Percentiles rank a stretch among this genome's conserved stretches.
phyloP scores from a whole-genome alignment of 2,888 invertebrate species.

The Atethmia centrago region DNA sequence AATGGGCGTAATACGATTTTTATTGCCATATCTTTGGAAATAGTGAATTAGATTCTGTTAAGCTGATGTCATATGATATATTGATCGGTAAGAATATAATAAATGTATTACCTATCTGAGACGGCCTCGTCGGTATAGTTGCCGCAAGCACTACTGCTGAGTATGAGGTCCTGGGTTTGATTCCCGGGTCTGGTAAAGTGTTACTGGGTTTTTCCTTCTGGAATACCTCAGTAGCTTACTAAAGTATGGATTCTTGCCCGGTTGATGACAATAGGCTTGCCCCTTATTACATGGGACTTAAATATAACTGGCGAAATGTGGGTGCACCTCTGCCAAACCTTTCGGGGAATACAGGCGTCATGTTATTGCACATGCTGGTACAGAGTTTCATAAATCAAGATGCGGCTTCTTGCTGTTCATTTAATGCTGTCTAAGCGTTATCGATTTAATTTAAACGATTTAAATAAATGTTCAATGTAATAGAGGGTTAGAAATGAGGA shows the following conservation, averaged over 20 bases:
- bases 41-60: constrained; percentile 81
- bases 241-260: not conserved
- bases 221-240: not conserved
- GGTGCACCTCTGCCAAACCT: not conserved
- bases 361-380: constrained; percentile 26
- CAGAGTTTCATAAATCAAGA: constrained; percentile 53
- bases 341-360: not conserved
- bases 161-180: not conserved
- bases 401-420: constrained; percentile 16
- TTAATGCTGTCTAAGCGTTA: constrained; percentile 31
- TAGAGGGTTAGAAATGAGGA: constrained; percentile 41
- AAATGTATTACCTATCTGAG: constrained; percentile 17
- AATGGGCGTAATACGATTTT: constrained; percentile 84
- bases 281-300: not conserved
- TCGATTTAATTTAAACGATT: constrained; percentile 37
- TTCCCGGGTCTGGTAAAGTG: not conserved
- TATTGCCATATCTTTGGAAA: constrained; percentile 75
- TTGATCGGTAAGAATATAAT: constrained; percentile 57
- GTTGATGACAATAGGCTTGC: not conserved
- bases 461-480: constrained; percentile 34
- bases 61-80: constrained; percentile 74
- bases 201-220: not conserved
- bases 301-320: not conserved
- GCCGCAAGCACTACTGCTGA: not conserved
- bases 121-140: not conserved